Evolutionary conservation across 2,797 vertebrate genomes (phyloP), one percentile per base, ranked within the genome.

Genomic region (Allobates femoralis): DNA sequence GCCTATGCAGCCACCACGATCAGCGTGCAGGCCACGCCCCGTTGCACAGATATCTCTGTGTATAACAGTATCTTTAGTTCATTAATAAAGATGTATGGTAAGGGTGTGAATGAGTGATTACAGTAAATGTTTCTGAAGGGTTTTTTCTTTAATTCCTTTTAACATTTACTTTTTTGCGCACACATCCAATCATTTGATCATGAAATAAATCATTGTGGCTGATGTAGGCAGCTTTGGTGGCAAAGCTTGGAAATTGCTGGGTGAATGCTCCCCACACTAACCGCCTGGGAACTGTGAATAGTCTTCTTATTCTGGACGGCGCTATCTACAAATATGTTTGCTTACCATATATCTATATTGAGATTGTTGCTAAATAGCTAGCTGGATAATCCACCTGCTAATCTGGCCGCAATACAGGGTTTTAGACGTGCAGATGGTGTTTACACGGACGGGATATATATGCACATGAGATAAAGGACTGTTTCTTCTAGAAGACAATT

Each of bases 401-500:
- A 82, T 82, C 85, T 86, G 69, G 41, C 10, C 16, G 79, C 85
- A 41, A 30, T 69, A 64, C 79, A 28, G 32, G 79, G 79, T 66
- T 67, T 82, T 77, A 86, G 60, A 77, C 23, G 80, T 86, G 79
- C 80, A 86, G 85, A 82, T 86, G 85, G 73, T 66, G 69, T 86
- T 64, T 86, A 62, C 55, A 41, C 53, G 21, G 32, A 66, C 51
- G 50, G 81, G 51, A 51, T 69, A 23, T 19, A 81, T n/a, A 41
- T 50, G 69, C 79, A 67, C 56, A n/a, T 26, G 16, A 66, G 71
- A 84, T 50, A 84, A 62, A 51, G 51, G 56, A 77, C 30, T 30
- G 18, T 60, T 64, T 26, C 26, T 76, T 28, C 71, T 60, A 46
- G 71, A 60, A 60, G 19, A n/a, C 53, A 67, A 26, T 69, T 55